Conservation (phyloP, 2,113 vertebrate species). For the Cricetomys ansorgei region DNA sequence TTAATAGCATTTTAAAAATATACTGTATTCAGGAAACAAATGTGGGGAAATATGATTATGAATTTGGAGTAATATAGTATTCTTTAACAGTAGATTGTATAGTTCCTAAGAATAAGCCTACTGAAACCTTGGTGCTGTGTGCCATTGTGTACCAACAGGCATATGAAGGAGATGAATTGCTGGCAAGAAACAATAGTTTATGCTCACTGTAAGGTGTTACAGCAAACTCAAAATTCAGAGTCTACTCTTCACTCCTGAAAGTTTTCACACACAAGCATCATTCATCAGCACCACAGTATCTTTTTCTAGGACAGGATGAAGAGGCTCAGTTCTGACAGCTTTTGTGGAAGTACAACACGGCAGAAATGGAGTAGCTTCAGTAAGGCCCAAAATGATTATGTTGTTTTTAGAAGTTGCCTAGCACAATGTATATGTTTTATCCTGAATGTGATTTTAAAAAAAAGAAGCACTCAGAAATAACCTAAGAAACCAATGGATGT, state of each 20-base stretch:
- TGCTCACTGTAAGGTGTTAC: neutral
- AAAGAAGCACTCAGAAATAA: neutral
- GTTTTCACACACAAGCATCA: neutral
- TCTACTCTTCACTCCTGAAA: slow-evolving; percentile 2
- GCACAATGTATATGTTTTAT: neutral
- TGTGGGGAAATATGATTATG: neutral
- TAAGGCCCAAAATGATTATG: neutral
- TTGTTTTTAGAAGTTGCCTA: neutral
- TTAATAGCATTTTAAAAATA: neutral
- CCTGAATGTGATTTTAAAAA: slow-evolving; percentile 26
- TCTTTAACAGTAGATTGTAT: neutral
- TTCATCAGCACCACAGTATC: neutral
- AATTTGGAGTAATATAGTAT: neutral
- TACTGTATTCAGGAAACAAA: neutral
- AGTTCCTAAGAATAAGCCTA: neutral
- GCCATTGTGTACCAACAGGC: neutral
- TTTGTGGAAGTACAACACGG: neutral
- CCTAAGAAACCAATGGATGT: neutral
- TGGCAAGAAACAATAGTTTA: slow-evolving; percentile 14
- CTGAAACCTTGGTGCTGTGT: neutral
- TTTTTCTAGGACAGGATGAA: slow-evolving; percentile 31
- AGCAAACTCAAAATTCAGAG: slow-evolving; percentile 3
- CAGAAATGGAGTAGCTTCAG: neutral
- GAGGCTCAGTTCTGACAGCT: neutral
- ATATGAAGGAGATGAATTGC: slow-evolving; percentile 2